phyloP scores from a whole-genome alignment of 2,888 invertebrate genomes.

The Dyspetes luteomarginatus region DNA sequence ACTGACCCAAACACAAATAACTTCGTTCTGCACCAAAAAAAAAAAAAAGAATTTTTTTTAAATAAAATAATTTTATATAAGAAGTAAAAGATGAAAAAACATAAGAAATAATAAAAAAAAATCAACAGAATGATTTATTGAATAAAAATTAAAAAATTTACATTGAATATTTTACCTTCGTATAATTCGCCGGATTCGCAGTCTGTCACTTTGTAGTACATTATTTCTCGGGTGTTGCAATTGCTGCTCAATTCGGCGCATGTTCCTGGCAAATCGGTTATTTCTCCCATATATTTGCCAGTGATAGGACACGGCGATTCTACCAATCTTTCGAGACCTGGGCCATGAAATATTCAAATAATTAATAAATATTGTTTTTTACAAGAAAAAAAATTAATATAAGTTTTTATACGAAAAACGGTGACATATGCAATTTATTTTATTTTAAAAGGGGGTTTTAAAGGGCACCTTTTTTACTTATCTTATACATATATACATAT shows the following conservation, averaged over 20 bases:
- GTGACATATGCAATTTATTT: too few relatives aligned
- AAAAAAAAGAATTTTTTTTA: slow-evolving; percentile 61
- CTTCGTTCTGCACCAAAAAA: slow-evolving; percentile 85
- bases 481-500: too few relatives aligned
- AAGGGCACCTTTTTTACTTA: too few relatives aligned
- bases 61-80: slow-evolving; percentile 9
- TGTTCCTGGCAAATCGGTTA: slow-evolving; percentile 86
- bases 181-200: slow-evolving; percentile 86
- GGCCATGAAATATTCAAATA: slow-evolving; percentile 32
- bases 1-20: slow-evolving; percentile 88
- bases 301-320: slow-evolving; percentile 87
- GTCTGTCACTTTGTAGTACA: slow-evolving; percentile 88
- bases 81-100: not conserved
- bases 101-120: not conserved
- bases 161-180: slow-evolving; percentile 84
- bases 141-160: not conserved
- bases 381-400: too few relatives aligned
- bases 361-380: too few relatives aligned
- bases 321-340: slow-evolving; percentile 82
- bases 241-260: slow-evolving; percentile 88
- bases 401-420: too few relatives aligned
- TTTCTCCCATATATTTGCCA: slow-evolving; percentile 87
- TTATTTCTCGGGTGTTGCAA: slow-evolving; percentile 87
- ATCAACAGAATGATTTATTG: not conserved
- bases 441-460: too few relatives aligned